Evolutionary conservation across 2,888 invertebrate genomes (phyloP).

Genomic region (Glaucopsyche alexis): DNA sequence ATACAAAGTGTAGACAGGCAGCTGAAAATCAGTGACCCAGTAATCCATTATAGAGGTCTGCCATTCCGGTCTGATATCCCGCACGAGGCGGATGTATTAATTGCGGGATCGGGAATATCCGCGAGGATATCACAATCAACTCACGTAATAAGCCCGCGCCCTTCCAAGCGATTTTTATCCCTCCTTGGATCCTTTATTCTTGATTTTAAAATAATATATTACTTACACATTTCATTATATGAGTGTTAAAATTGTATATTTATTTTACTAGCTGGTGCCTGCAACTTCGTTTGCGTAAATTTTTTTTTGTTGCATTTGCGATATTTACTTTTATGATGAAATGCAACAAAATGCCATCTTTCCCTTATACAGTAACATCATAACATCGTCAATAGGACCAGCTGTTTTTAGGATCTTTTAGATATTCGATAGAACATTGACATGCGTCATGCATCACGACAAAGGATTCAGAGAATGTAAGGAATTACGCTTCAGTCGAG

Average conservation of each 20-base stretch:
- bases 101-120: slow-evolving; percentile 58
- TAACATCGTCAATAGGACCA: too few species aligned
- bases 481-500: slow-evolving; percentile 3
- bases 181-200: too few species aligned
- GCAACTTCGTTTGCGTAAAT: too few species aligned
- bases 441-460: slow-evolving; percentile 17
- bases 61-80: neutral
- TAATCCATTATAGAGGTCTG: slow-evolving; percentile 16
- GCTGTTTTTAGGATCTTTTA: neutral
- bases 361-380: too few species aligned
- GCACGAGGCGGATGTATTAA: slow-evolving; percentile 52
- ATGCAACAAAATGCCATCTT: too few species aligned
- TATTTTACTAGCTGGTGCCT: too few species aligned
- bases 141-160: slow-evolving; percentile 13
- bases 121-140: slow-evolving; percentile 61
- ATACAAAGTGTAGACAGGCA: neutral
- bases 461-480: slow-evolving; percentile 6
- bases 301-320: too few species aligned
- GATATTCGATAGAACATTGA: neutral
- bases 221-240: too few species aligned
- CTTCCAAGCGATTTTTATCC: neutral
- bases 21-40: slow-evolving; percentile 7
- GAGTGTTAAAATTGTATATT: too few species aligned
- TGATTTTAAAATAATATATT: neutral
- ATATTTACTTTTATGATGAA: too few species aligned